phyloP scores from a whole-genome alignment of 2,888 invertebrate genomes.

The Criorhina ranunculi region DNA sequence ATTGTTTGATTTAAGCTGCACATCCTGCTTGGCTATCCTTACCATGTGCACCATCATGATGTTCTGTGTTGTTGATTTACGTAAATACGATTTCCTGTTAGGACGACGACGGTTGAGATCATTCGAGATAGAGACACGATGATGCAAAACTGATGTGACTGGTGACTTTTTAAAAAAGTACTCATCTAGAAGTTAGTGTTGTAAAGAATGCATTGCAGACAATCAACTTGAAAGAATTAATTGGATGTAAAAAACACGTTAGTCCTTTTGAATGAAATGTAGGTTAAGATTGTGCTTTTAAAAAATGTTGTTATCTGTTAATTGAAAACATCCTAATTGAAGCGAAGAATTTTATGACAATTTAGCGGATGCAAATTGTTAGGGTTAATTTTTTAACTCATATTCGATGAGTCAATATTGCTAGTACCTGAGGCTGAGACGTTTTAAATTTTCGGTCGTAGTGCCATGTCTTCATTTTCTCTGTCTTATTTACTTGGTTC shows the following conservation, averaged over 20 bases:
- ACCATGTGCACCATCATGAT: neutral
- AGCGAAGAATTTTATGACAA: no score
- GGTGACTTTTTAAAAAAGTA: slow-evolving; percentile 12
- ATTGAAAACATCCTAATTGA: no score
- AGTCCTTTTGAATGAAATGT: neutral
- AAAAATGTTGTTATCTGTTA: neutral
- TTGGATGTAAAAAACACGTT: neutral
- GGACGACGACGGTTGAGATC: slow-evolving; percentile 17
- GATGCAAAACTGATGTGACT: slow-evolving; percentile 18
- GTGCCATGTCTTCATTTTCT: no score
- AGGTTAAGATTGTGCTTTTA: neutral
- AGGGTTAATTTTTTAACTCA: no score
- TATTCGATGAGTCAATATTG: no score
- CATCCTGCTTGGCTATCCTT: slow-evolving; percentile 40
- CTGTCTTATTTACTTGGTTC: no score
- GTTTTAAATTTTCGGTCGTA: no score
- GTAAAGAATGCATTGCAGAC: neutral
- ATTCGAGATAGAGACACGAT: slow-evolving; percentile 12
- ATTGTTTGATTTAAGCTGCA: slow-evolving; percentile 67
- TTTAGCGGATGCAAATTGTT: no score
- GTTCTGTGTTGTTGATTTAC: slow-evolving; percentile 16
- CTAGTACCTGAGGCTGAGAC: no score
- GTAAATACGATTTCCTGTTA: slow-evolving; percentile 50
- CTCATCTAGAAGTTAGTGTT: neutral
- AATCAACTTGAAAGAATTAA: neutral